Conservation (phyloP, 2,888 invertebrate genomes). For the Agriopis aurantiaria region DNA sequence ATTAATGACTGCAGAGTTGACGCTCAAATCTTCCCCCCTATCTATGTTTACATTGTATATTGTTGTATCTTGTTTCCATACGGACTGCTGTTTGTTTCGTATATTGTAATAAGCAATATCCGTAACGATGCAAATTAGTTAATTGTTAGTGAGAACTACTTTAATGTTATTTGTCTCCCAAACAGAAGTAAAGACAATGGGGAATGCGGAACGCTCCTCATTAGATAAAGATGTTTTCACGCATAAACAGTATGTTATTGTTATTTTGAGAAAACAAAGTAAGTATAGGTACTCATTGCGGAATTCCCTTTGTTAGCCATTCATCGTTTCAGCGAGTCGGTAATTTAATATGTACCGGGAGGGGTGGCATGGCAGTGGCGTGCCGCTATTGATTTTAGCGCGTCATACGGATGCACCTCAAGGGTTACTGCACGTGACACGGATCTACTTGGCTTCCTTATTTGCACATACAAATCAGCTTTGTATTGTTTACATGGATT, state of each 20-base stretch:
- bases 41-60: not conserved
- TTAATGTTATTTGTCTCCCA: conserved; percentile 14
- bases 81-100: not conserved
- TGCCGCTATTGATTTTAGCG: conserved; percentile 50
- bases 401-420: conserved; percentile 46
- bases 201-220: conserved; percentile 2
- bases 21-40: not conserved
- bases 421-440: conserved; percentile 44
- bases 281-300: conserved; percentile 19
- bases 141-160: conserved; percentile 6
- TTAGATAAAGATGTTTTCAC: conserved; percentile 30
- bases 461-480: conserved; percentile 39
- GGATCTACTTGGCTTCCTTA: conserved; percentile 40
- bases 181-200: conserved; percentile 5
- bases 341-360: conserved; percentile 46
- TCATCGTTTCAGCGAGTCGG: conserved; percentile 36
- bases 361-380: conserved; percentile 39
- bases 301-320: conserved; percentile 42
- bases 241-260: conserved; percentile 26
- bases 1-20: not conserved
- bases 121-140: conserved; percentile 23
- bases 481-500: conserved; percentile 30
- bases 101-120: not conserved
- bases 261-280: conserved; percentile 27
- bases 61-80: not conserved